Evolutionary conservation across 2,113 vertebrate species (phyloP).

Genomic region (Rhea pennata): DNA sequence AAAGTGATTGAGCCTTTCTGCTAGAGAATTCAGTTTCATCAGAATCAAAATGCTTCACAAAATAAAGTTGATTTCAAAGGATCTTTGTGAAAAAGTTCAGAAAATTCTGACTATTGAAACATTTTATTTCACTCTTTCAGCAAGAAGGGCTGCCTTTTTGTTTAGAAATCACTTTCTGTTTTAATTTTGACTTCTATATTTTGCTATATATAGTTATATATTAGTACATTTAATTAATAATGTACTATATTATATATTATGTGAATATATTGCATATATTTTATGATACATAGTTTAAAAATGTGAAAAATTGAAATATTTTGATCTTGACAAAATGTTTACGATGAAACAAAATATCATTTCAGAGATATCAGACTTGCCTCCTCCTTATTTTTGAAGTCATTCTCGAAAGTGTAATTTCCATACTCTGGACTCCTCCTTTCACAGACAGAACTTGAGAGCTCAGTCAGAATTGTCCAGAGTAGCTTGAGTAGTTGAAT

Average conservation of each 20-base stretch:
- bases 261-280: not conserved
- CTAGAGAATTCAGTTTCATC: not conserved
- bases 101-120: not conserved
- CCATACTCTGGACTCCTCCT: not conserved
- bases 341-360: not conserved
- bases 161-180: not conserved
- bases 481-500: not conserved
- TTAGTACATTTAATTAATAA: not conserved
- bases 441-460: not conserved
- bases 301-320: not conserved
- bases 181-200: not conserved
- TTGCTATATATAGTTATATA: not conserved
- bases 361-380: not conserved
- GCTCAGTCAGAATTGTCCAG: not conserved
- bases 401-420: not conserved
- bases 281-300: not conserved
- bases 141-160: not conserved
- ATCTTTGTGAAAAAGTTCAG: not conserved
- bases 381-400: not conserved
- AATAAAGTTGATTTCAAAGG: not conserved
- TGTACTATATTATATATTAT: not conserved
- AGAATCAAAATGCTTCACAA: not conserved
- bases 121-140: not conserved
- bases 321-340: not conserved
- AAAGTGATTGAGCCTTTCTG: not conserved